Conservation (phyloP, 1,140 invertebrate genomes). For the Drosophila nigrodunni region DNA sequence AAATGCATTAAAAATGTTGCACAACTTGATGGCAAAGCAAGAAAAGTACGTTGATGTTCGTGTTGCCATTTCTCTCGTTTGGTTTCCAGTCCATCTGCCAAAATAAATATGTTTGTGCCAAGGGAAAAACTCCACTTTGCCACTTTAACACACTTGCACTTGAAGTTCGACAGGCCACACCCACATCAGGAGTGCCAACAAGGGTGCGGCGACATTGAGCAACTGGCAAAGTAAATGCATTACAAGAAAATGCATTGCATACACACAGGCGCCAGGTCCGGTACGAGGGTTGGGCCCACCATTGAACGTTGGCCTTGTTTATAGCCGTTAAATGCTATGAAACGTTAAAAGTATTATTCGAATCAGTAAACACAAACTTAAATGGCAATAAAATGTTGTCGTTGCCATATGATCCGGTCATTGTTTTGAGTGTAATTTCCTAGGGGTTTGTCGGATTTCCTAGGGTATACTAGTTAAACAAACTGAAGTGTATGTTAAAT, state of each 20-base stretch:
- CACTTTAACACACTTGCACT: slow-evolving; percentile 53
- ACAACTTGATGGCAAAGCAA: slow-evolving; percentile 41
- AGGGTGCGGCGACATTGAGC: not conserved
- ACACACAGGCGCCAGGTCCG: slow-evolving; percentile 32
- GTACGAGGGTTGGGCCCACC: not conserved
- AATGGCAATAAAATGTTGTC: slow-evolving; percentile 42
- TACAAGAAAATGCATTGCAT: slow-evolving; percentile 54
- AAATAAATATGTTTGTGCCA: slow-evolving; percentile 57
- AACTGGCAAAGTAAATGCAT: slow-evolving; percentile 48
- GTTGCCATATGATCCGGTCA: slow-evolving; percentile 9
- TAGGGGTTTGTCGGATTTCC: not conserved
- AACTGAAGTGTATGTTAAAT: too few relatives aligned
- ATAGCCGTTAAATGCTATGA: slow-evolving; percentile 44
- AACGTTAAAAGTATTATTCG: slow-evolving; percentile 53
- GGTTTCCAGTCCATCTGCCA: slow-evolving; percentile 59
- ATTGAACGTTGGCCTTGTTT: slow-evolving; percentile 27
- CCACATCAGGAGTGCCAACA: not conserved
- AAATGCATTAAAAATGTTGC: slow-evolving; percentile 56
- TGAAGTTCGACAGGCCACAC: slow-evolving; percentile 48
- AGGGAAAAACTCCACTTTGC: slow-evolving; percentile 43
- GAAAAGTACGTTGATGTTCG: slow-evolving; percentile 16
- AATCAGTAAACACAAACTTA: slow-evolving; percentile 38
- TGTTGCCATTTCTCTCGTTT: slow-evolving; percentile 44
- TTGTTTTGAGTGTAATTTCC: slow-evolving; percentile 12
- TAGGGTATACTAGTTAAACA: too few relatives aligned